Evolutionary conservation across 1,140 invertebrate genomes (phyloP).

Genomic region (Nebria ingens): DNA sequence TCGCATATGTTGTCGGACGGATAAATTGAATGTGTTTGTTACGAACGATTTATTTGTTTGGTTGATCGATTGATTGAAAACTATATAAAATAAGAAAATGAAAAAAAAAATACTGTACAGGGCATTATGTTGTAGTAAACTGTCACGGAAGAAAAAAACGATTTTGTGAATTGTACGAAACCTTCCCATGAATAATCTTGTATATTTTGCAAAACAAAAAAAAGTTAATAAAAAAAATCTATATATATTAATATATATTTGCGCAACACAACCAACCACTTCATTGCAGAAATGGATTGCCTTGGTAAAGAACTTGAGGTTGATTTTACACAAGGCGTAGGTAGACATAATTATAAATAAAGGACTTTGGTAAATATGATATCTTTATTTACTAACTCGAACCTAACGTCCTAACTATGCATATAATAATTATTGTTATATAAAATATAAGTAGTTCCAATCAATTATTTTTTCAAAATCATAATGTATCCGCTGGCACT

Average conservation of each 20-base stretch:
- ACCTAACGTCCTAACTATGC: too few relatives aligned
- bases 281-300: background rate
- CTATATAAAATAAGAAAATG: too few relatives aligned
- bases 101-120: background rate
- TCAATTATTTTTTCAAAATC: too few relatives aligned
- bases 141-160: background rate
- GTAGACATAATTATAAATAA: background rate
- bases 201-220: slow-evolving; percentile 7
- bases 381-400: too few relatives aligned
- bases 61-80: background rate
- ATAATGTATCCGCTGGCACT: too few relatives aligned
- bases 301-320: background rate
- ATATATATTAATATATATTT: too few relatives aligned
- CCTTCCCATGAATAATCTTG: slow-evolving; percentile 4
- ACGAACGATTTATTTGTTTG: background rate
- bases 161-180: slow-evolving; percentile 5
- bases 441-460: too few relatives aligned
- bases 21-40: background rate
- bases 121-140: background rate
- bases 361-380: slow-evolving; percentile 6
- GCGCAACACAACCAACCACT: background rate
- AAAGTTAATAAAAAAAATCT: slow-evolving; percentile 10
- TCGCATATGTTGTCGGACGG: background rate
- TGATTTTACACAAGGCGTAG: background rate
- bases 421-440: too few relatives aligned